A percentile compares a stretch with the other conserved stretches of the same genome.
phyloP scores from a whole-genome alignment of 2,797 vertebrate genomes.

The Falco berigora region DNA sequence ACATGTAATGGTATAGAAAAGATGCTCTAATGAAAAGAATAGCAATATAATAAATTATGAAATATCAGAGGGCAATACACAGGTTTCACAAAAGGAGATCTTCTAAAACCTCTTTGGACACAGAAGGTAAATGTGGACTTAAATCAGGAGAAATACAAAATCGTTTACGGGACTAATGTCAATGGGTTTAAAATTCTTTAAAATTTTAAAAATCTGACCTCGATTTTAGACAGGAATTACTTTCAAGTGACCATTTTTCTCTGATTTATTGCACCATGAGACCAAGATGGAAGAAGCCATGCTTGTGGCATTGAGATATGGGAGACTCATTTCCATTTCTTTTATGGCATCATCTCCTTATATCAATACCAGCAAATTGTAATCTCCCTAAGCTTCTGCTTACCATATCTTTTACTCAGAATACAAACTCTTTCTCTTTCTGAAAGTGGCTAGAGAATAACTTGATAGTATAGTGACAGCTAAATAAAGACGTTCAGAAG shows the following conservation, averaged over 20 bases:
- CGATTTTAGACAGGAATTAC: neutral
- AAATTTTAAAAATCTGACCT: neutral
- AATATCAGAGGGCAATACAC: neutral
- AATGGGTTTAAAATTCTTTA: neutral
- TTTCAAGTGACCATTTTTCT: neutral
- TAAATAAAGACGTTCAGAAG: neutral
- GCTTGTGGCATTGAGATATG: neutral
- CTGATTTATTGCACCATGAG: neutral
- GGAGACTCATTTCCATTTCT: neutral
- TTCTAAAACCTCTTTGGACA: neutral
- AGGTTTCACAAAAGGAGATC: neutral
- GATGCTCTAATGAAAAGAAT: neutral
- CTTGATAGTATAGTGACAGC: neutral
- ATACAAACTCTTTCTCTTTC: neutral
- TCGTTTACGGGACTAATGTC: neutral
- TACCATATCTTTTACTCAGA: neutral
- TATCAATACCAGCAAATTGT: neutral
- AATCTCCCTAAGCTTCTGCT: neutral
- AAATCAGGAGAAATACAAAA: neutral
- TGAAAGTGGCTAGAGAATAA: neutral
- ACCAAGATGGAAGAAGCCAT: neutral
- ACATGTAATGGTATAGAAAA: neutral
- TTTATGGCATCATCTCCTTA: neutral
- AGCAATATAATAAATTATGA: neutral
- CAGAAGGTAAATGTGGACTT: neutral